Evolutionary conservation across 2,888 invertebrate species (phyloP).

Genomic region (Trypoxylon attenuatum): DNA sequence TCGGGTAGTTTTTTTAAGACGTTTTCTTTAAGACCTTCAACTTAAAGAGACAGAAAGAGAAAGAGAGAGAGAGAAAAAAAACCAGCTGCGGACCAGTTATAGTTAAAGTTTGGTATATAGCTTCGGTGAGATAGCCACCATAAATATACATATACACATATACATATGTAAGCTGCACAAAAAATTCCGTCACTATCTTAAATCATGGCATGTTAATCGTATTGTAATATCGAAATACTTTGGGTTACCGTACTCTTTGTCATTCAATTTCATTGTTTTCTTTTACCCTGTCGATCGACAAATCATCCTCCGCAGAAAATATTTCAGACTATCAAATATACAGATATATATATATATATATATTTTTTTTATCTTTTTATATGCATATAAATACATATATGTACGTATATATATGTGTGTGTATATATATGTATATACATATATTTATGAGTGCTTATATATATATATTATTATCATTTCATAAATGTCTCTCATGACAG

Average conservation of each 20-base stretch:
- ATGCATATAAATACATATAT: constrained; percentile 57
- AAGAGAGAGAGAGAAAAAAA: too few species aligned
- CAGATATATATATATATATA: not conserved
- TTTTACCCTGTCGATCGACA: not conserved
- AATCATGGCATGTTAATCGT: too few species aligned
- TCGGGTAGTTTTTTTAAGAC: too few species aligned
- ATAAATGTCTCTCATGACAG: constrained; percentile 52
- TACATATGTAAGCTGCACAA: not conserved
- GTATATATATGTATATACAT: not conserved
- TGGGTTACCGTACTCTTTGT: not conserved
- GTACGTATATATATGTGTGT: constrained; percentile 8
- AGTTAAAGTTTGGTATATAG: constrained; percentile 43
- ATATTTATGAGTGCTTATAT: constrained; percentile 16
- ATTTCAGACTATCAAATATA: constrained; percentile 19
- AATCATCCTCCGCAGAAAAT: not conserved
- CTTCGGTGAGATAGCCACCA: constrained; percentile 22
- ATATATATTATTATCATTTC: constrained; percentile 46
- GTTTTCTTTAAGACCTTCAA: too few species aligned
- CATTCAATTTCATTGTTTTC: not conserved
- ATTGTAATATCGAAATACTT: not conserved
- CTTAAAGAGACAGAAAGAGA: too few species aligned
- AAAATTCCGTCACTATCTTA: not conserved
- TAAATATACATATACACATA: constrained; percentile 1
- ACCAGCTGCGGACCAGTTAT: too few species aligned
- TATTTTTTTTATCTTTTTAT: too few species aligned